Base-by-base conservation (phyloP, 2,888 invertebrate species). In the Callosobruchus maculatus region DNA sequence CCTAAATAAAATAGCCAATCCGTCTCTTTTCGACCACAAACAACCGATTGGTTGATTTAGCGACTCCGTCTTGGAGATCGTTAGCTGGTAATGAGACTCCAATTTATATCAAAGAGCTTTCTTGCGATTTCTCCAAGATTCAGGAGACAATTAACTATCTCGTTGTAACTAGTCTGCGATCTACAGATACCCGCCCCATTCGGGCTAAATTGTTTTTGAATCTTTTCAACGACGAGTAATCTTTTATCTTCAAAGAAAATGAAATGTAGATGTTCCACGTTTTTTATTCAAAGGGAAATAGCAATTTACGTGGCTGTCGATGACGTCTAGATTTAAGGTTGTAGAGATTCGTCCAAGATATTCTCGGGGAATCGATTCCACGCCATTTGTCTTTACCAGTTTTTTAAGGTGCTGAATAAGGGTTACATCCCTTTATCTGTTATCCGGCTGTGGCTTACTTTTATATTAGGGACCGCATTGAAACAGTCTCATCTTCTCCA, bases 101-200 rank as follows among this genome's bases (percentile, higher is more conserved):
- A 83, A 84, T 85, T 84, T 83, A 85, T 84, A 84, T 84, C 82
- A 83, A 85, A 81, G 81, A 49, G 83, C 78, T 83, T 83, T 83
- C 83, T 75, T 76, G 49, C 49, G 49, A 49, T 49, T 49, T 49
- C 49, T 49, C 71, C 70, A 71, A 67, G 73, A 72, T 67, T 71
- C 68, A 68, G 73, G 71, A 74, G 77, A 76, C 76, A 76, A 78
- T 78, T 77, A 74, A 74, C 73, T 73, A 49, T 49, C 49, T 49
- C 49, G 30, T 30, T 18, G 49, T 13, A 13, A 49, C 49, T 49
- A 18, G 4, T 18, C 49, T 49, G 4, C 49, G 72, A 78, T 78
- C 77, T 68, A 73, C 73, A 77, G 49, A 49, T 18, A 18, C 49
- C 49, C 74, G 77, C 74, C 73, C 75, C 75, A 76, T 78, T 74